Evolutionary conservation across 2,113 vertebrate genomes (phyloP).

Genomic region (Conger conger): DNA sequence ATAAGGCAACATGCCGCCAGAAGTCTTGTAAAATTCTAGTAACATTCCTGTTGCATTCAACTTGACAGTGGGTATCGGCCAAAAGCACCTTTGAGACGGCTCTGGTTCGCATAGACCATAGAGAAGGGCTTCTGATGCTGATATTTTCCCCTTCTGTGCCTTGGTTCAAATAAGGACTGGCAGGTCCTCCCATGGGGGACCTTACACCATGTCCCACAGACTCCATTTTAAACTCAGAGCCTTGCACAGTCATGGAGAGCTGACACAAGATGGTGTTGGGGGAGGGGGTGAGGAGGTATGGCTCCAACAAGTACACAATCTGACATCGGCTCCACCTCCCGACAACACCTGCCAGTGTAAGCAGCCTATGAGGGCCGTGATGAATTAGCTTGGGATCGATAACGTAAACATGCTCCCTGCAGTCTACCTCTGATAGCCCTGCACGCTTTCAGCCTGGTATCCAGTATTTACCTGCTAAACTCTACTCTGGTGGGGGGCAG

Average conservation of each 20-base stretch:
- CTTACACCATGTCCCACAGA: neutral
- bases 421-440: neutral
- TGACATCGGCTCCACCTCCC: constrained; percentile 6
- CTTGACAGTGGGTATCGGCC: neutral
- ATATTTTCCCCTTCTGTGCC: neutral
- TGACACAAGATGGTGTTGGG: neutral
- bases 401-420: constrained; percentile 18
- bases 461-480: constrained; percentile 4
- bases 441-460: neutral
- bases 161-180: neutral
- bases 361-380: neutral
- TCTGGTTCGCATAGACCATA: neutral
- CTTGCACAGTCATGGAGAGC: neutral
- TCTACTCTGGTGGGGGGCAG: neutral
- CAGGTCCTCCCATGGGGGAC: neutral
- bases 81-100: neutral
- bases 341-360: neutral
- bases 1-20: neutral
- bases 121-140: neutral
- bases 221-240: neutral
- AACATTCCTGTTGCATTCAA: too few species aligned
- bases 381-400: neutral
- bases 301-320: neutral
- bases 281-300: neutral
- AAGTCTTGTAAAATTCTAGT: neutral